These are phyloP conservation scores for Istiophorus platypterus DNA, from an alignment of 2,113 vertebrate genomes.

Conservation along the genomic window DNA sequence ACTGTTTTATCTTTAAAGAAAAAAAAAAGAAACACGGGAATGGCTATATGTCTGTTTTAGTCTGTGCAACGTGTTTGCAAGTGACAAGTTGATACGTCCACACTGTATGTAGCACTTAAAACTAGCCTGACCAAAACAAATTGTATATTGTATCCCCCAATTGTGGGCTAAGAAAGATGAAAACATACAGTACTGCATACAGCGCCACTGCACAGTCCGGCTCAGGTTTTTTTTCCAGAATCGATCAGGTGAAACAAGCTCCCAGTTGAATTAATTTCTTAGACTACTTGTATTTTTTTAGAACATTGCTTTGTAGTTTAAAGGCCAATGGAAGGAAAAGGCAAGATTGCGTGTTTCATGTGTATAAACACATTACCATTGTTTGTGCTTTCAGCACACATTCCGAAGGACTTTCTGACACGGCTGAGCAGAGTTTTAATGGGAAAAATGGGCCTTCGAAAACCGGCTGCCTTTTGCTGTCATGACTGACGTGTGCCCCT, in stretches of 20 bases:
- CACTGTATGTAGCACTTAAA: constrained; percentile 70
- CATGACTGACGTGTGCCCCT: constrained; percentile 57
- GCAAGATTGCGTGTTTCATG: neutral
- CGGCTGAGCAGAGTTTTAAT: constrained; percentile 30
- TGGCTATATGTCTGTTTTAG: constrained; percentile 32
- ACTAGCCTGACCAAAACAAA: constrained; percentile 56
- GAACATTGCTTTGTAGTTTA: neutral
- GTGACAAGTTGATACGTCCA: constrained; percentile 17
- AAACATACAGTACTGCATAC: constrained; percentile 1
- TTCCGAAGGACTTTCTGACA: constrained; percentile 28
- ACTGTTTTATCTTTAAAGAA: constrained; percentile 20
- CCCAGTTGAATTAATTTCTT: neutral
- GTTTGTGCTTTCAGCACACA: constrained; percentile 25
- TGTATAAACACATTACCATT: neutral
- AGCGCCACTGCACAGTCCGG: constrained; percentile 8
- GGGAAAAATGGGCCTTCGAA: constrained; percentile 34
- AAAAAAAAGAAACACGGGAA: neutral
- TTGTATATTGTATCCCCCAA: constrained; percentile 14
- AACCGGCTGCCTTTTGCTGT: constrained; percentile 46
- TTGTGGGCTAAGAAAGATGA: constrained; percentile 20
- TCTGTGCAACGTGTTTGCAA: constrained; percentile 53
- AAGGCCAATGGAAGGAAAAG: neutral
- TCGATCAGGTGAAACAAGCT: constrained; percentile 1
- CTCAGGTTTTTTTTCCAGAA: constrained; percentile 56
- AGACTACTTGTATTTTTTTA: constrained; percentile 34